Evolutionary conservation across 2,797 vertebrate species (phyloP).

Genomic region (Morelia viridis): DNA sequence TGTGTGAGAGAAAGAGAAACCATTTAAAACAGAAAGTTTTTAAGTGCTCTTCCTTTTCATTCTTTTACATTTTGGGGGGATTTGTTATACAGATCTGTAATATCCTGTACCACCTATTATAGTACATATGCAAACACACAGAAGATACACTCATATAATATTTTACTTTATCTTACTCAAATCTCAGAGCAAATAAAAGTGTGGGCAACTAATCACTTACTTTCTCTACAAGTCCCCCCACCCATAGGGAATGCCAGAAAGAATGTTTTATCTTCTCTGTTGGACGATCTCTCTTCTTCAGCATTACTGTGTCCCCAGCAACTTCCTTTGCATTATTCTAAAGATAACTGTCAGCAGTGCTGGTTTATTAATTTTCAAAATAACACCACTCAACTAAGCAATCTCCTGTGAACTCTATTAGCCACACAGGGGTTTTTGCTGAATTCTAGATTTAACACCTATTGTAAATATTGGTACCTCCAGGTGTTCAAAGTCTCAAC

Average conservation of each 20-base stretch:
- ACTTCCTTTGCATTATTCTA: slow-evolving; percentile 20
- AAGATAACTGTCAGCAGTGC: slow-evolving; percentile 14
- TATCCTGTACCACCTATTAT: neutral
- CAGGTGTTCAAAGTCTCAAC: neutral
- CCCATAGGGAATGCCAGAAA: neutral
- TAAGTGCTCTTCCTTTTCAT: neutral
- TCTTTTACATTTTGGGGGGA: neutral
- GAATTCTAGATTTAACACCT: slow-evolving; percentile 5
- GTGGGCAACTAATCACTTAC: slow-evolving; percentile 4
- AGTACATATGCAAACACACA: neutral
- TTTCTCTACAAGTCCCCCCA: slow-evolving; percentile 9
- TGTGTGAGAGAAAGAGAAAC: too few species aligned
- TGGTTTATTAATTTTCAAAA: slow-evolving; percentile 10
- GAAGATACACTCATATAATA: neutral
- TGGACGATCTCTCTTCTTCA: neutral
- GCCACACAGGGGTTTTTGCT: neutral
- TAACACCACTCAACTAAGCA: slow-evolving; percentile 4
- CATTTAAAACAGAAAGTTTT: neutral
- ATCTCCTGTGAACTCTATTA: slow-evolving; percentile 10
- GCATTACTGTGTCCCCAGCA: neutral
- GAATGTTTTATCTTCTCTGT: slow-evolving; percentile 1
- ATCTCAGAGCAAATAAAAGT: neutral
- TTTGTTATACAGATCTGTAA: neutral
- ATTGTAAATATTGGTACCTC: slow-evolving; percentile 9
- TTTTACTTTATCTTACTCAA: neutral